Evolutionary conservation across 2,797 vertebrate genomes (phyloP), one percentile per base, ranked within the genome.

Genomic region (Poeciliopsis gracilis): DNA sequence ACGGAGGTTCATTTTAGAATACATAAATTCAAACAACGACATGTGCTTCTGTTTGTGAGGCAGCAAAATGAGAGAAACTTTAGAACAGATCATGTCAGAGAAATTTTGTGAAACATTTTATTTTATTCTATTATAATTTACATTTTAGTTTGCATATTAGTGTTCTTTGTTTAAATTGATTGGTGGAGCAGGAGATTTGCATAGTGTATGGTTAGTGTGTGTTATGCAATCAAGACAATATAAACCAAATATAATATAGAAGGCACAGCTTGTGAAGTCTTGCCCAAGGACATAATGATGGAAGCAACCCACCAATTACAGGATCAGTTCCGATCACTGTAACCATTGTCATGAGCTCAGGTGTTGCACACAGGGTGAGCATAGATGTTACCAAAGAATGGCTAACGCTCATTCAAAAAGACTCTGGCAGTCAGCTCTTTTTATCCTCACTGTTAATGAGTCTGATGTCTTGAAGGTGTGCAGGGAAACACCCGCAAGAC

Each of bases 1-100:
- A 74, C 46, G 61, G 71, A 47, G 63, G 55, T 74, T 83, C 57
- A 77, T 85, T 84, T 83, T 83, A 53, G 20, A 12, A 15, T 2
- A n/a, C 51, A 33, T 41, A 36, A 12, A 5, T 28, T 38, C 46
- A 15, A 71, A 36, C 6, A 73, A 30, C 2, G 74, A 55, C 25
- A 74, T 4, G 3, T 45, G 45, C 28, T 23, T 9, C 6, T 10
- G 9, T 61, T 53, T 53, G 28, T 45, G 46, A 55, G 51, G 28
- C 20, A 71, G 25, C 13, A 33, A 28, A n/a, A 73, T 80, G 30
- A 69, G 33, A 38, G 20, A n/a, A 41, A 43, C 66, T 2, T 69
- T 69, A 20, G 5, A 23, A 25, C 23, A 25, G 25, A 30, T 47
- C 36, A n/a, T 47, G 2, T 10, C 15, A 69, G 46, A 41, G 10